Evolutionary conservation across 2,888 invertebrate genomes (phyloP).

Genomic region (Zygothrica quintamaculata): DNA sequence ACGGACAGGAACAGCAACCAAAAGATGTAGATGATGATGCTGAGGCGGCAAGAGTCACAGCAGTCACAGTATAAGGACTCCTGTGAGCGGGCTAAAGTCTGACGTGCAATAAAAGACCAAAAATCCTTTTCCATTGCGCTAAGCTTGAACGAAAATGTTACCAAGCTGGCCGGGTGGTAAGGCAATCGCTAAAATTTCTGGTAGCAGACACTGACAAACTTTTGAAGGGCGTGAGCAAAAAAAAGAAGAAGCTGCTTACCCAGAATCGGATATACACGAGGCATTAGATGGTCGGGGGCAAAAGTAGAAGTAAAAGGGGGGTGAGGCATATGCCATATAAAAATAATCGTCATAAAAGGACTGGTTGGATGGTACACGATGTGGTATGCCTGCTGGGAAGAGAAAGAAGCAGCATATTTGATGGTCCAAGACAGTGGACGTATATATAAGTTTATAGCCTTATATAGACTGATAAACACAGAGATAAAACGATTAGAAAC

Average conservation of each 20-base stretch:
- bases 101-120: constrained; percentile 81
- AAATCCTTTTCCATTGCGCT: constrained; percentile 80
- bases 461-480: constrained; percentile 43
- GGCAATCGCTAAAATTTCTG: constrained; percentile 70
- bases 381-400: constrained; percentile 33
- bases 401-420: constrained; percentile 1
- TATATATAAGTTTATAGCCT: constrained; percentile 43
- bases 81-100: constrained; percentile 67
- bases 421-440: constrained; percentile 5
- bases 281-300: constrained; percentile 7
- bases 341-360: constrained; percentile 77
- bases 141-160: constrained; percentile 70
- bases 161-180: constrained; percentile 3
- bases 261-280: constrained; percentile 16
- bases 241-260: neutral
- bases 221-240: constrained; percentile 30
- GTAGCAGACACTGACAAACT: constrained; percentile 56
- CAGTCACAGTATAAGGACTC: constrained; percentile 34
- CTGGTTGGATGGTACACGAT: constrained; percentile 18
- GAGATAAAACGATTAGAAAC: constrained; percentile 43
- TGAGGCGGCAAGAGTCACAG: constrained; percentile 16
- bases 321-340: constrained; percentile 45
- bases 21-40: constrained; percentile 14
- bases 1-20: constrained; percentile 46
- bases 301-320: too few relatives aligned